Evolutionary conservation across 2,113 vertebrate species (phyloP).

Genomic region (Lucifuga dentata): DNA sequence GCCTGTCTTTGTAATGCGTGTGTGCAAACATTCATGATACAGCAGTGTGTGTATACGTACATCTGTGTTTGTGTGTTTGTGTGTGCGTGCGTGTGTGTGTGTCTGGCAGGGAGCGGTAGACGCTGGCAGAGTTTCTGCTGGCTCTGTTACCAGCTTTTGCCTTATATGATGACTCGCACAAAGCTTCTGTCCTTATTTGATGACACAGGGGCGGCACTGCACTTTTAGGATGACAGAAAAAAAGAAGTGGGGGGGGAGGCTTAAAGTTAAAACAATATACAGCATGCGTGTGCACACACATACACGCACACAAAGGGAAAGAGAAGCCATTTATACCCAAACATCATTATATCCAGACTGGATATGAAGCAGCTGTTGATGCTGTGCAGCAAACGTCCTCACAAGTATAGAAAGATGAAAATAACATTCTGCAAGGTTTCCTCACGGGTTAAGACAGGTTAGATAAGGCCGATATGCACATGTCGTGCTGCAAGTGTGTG

Average conservation of each 20-base stretch:
- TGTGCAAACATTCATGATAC: slow-evolving; percentile 22
- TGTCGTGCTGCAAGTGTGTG: no score
- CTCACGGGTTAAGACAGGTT: no score
- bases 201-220: slow-evolving; percentile 32
- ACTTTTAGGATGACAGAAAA: slow-evolving; percentile 51
- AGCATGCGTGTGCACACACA: not conserved
- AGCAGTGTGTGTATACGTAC: slow-evolving; percentile 8
- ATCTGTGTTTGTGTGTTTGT: slow-evolving; percentile 17
- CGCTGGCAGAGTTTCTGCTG: slow-evolving; percentile 57
- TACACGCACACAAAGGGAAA: not conserved
- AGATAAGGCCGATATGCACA: no score
- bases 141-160: slow-evolving; percentile 39
- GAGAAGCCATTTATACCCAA: not conserved
- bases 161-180: slow-evolving; percentile 67
- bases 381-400: not conserved
- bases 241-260: slow-evolving; percentile 23
- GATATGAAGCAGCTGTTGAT: slow-evolving; percentile 3
- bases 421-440: no score
- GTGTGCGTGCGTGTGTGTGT: slow-evolving; percentile 30
- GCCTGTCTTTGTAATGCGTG: slow-evolving; percentile 6
- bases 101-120: slow-evolving; percentile 51
- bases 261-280: slow-evolving; percentile 4
- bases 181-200: slow-evolving; percentile 63
- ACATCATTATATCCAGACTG: not conserved
- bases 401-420: no score